These are phyloP conservation scores for Papilio glaucus DNA, from an alignment of 1,140 invertebrate species.

Conservation along the genomic window DNA sequence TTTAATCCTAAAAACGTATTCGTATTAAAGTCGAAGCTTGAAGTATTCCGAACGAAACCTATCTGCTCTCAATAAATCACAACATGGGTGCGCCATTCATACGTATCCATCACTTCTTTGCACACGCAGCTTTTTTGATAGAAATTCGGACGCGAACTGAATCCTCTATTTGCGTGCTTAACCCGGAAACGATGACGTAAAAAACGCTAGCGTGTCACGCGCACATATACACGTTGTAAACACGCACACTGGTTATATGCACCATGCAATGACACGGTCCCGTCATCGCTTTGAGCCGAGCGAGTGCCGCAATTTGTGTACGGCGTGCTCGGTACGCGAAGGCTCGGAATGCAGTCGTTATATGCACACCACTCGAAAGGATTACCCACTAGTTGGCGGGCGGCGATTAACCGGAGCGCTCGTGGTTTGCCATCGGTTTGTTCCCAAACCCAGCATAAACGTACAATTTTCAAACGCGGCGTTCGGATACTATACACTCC, in stretches of 20 bases:
- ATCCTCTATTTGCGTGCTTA: constrained; percentile 33
- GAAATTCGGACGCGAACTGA: constrained; percentile 24
- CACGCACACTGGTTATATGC: constrained; percentile 41
- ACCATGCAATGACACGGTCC: constrained; percentile 56
- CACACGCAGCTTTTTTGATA: constrained; percentile 29
- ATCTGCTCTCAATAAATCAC: constrained; percentile 29
- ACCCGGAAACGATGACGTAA: constrained; percentile 31
- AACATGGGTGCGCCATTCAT: constrained; percentile 18
- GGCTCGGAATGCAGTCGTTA: constrained; percentile 67
- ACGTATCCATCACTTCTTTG: constrained; percentile 26
- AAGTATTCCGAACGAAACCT: constrained; percentile 31
- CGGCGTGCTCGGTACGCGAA: constrained; percentile 18
- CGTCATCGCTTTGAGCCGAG: constrained; percentile 65
- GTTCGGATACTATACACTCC: constrained; percentile 34
- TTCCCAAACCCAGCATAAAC: constrained; percentile 56
- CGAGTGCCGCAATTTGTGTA: constrained; percentile 62
- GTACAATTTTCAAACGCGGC: constrained; percentile 34
- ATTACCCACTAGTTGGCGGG: constrained; percentile 71
- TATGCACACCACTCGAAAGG: constrained; percentile 74
- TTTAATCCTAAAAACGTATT: constrained; percentile 17
- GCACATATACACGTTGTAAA: constrained; percentile 43
- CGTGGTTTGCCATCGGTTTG: constrained; percentile 69
- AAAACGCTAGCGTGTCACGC: constrained; percentile 42
- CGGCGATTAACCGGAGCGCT: constrained; percentile 67
- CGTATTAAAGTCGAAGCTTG: constrained; percentile 24